Evolutionary conservation across 1,140 invertebrate genomes (phyloP), one percentile per base, ranked within the genome.

Genomic region (Drosophila setifemur): DNA sequence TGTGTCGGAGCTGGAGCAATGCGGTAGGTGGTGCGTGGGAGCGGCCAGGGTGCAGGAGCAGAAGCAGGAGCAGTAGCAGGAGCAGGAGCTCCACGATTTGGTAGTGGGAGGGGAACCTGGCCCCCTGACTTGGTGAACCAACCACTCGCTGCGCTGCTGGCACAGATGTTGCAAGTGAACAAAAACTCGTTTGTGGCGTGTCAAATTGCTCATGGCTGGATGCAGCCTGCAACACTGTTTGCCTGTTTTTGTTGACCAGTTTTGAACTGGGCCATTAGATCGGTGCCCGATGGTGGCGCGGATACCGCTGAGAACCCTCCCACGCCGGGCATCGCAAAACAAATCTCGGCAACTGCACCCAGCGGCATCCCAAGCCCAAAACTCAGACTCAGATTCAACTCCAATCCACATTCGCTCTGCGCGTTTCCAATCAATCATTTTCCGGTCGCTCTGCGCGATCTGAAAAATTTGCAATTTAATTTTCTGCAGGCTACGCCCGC

Each of bases 101-200:
- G 26, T 28, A 26, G 16, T n/a, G 21, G 4, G 14, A 9, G 31
- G n/a, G 6, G 12, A 42, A 50, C 29, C 28, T 55, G 70, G 70
- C 75, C 66, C 54, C 39, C 64, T 50, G 28, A 63, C 39, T 26
- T 63, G 58, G 55, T 45, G 28, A 26, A 28, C 33, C 40, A 49
- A 25, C 58, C 50, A 78, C 69, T 78, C 45, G 66, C 47, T 53
- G 53, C 23, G 66, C 49, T 45, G 50, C 19, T 50, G 58, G 54
- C 49, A 29, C 28, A 72, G 66, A 54, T 83, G 79, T 83, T 77
- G 78, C 78, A 82, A 83, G 73, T 66, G 61, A 66, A 40, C 43
- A 39, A 57, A 76, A 78, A 82, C 78, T 67, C 43, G 78, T 82
- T 82, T 64, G 57, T 60, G 81, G 73, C 73, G 74, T 85, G 54